Percentiles rank a stretch among this genome's conserved stretches.
phyloP scores from a whole-genome alignment of 2,797 vertebrate species.

The Sparus aurata region DNA sequence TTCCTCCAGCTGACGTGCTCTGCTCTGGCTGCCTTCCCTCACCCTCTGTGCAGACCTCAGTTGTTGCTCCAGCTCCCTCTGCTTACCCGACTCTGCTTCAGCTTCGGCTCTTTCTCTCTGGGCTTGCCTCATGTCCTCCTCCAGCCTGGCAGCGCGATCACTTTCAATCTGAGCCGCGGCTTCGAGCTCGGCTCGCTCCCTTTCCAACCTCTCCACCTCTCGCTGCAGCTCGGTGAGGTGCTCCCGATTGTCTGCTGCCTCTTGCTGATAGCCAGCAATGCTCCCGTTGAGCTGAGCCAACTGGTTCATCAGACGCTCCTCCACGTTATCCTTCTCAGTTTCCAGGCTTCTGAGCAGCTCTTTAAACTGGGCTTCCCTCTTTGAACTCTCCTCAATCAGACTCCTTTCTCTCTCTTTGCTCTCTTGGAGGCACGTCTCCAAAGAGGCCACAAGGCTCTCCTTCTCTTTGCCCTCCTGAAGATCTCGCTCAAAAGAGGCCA shows the following conservation, averaged over 20 bases:
- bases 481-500: slow-evolving; percentile 82
- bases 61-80: slow-evolving; percentile 91
- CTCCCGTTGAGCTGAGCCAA: slow-evolving; percentile 98
- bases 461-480: slow-evolving; percentile 81
- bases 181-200: slow-evolving; percentile 84
- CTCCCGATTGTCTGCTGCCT: slow-evolving; percentile 88
- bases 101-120: slow-evolving; percentile 87
- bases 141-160: slow-evolving; percentile 83
- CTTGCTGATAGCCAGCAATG: slow-evolving; percentile 97
- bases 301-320: slow-evolving; percentile 98
- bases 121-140: slow-evolving; percentile 93
- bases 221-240: slow-evolving; percentile 77
- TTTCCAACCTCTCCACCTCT: slow-evolving; percentile 78
- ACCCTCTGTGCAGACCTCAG: slow-evolving; percentile 88
- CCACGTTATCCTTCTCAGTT: slow-evolving; percentile 95
- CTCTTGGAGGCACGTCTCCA: slow-evolving; percentile 81
- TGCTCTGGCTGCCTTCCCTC: slow-evolving; percentile 86
- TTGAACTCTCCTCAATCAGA: slow-evolving; percentile 77
- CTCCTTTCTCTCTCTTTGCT: slow-evolving; percentile 78
- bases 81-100: slow-evolving; percentile 86
- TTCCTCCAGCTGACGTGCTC: slow-evolving; percentile 94
- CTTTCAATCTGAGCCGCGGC: slow-evolving; percentile 78
- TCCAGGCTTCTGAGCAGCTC: slow-evolving; percentile 86
- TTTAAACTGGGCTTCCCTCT: slow-evolving; percentile 83
- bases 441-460: slow-evolving; percentile 70